Percentiles rank a stretch among this genome's conserved stretches.
Conservation (phyloP, 2,113 vertebrate genomes). For the Rallus limicola region DNA sequence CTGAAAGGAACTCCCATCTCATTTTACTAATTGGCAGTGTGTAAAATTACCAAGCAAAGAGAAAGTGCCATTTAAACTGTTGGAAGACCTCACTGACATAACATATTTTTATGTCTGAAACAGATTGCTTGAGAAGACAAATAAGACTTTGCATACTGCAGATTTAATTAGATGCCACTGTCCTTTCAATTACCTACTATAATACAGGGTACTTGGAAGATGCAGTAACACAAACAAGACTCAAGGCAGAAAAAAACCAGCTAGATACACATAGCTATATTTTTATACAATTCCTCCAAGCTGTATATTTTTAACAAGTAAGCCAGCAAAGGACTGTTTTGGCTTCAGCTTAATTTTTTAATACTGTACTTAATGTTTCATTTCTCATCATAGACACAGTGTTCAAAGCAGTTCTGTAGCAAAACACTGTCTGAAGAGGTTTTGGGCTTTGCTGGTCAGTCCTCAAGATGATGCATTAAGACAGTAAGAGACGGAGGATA, state of each 20-base stretch:
- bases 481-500: background rate
- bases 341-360: background rate
- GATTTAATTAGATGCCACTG: background rate
- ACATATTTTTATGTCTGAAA: background rate
- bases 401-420: background rate
- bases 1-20: conserved; percentile 12
- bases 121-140: background rate
- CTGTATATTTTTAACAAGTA: background rate
- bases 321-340: background rate
- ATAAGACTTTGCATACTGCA: background rate
- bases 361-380: background rate
- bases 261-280: background rate
- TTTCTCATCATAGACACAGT: background rate
- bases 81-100: background rate
- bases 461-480: background rate
- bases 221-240: background rate
- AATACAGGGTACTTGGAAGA: background rate
- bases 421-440: background rate
- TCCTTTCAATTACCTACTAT: background rate
- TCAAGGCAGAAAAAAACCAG: background rate
- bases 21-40: conserved; percentile 22
- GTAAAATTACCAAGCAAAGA: background rate
- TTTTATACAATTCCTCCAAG: background rate
- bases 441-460: background rate
- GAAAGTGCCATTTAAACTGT: background rate